These are phyloP conservation scores for Petaurus breviceps DNA, from an alignment of 2,113 vertebrate species.

Conservation along the genomic window DNA sequence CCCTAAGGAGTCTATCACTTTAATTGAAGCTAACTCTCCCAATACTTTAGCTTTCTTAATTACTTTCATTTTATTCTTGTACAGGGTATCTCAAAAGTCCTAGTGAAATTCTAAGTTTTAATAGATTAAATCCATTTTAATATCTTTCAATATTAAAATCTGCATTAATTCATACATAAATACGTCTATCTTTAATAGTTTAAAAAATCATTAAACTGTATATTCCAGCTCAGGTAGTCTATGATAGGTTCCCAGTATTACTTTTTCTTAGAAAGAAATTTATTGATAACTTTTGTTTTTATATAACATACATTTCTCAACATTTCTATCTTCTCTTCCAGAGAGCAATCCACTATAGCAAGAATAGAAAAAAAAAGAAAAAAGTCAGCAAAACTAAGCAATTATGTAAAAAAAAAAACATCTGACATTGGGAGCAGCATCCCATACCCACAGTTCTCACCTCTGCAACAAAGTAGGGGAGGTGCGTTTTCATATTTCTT, in stretches of 20 bases:
- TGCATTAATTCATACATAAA: neutral
- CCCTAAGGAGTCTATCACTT: neutral
- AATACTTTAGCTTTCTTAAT: slow-evolving; percentile 22
- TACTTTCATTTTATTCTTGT: slow-evolving; percentile 8
- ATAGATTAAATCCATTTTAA: neutral
- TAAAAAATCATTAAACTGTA: neutral
- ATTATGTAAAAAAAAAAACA: neutral
- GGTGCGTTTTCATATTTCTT: neutral
- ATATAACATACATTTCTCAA: neutral
- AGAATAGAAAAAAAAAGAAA: neutral
- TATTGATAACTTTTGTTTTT: neutral
- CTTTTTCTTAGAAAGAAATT: neutral
- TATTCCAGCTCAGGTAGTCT: neutral
- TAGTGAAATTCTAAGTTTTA: neutral
- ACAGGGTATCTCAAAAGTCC: neutral
- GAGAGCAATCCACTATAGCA: neutral
- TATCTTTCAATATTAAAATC: neutral
- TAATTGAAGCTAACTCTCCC: neutral
- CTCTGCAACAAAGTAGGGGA: neutral
- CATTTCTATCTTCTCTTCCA: neutral
- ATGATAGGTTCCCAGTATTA: too few relatives aligned
- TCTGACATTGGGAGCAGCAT: neutral
- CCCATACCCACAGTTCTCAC: neutral
- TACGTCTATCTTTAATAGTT: neutral
- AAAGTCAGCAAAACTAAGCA: neutral